Evolutionary conservation across 2,797 vertebrate species (phyloP).

Genomic region (Luscinia megarhynchos): DNA sequence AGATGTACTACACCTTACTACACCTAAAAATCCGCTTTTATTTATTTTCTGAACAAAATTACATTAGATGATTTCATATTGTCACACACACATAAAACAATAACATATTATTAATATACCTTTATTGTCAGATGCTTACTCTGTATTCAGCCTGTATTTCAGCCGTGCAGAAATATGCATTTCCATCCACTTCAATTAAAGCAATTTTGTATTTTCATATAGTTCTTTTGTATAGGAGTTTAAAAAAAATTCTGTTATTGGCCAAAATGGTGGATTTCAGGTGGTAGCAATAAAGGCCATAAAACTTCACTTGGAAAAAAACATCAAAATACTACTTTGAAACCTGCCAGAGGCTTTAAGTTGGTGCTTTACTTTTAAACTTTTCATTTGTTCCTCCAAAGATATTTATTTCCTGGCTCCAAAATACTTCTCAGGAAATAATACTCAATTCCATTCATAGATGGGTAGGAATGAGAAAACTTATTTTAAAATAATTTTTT

Average conservation of each 20-base stretch:
- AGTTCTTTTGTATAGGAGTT: not conserved
- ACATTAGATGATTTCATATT: not conserved
- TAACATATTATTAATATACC: not conserved
- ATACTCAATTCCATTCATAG: not conserved
- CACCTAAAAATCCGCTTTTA: not conserved
- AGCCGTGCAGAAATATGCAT: not conserved
- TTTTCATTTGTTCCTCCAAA: not conserved
- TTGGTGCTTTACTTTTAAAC: not conserved
- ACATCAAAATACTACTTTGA: not conserved
- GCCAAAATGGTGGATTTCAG: not conserved
- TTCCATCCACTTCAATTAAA: not conserved
- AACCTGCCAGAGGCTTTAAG: not conserved
- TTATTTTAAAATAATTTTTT: not conserved
- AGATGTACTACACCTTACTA: not conserved
- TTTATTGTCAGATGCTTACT: not conserved
- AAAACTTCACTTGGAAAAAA: not conserved
- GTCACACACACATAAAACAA: not conserved
- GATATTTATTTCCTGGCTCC: not conserved
- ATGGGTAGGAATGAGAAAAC: not conserved
- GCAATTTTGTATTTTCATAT: not conserved
- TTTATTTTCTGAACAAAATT: not conserved
- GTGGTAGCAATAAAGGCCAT: not conserved
- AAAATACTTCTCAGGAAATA: conserved; percentile 6
- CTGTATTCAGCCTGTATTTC: not conserved
- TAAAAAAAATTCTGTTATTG: not conserved